Evolutionary conservation across 1,140 invertebrate species (phyloP), one percentile per base, ranked within the genome.

Genomic region (Brachionus asplanchnoidis): DNA sequence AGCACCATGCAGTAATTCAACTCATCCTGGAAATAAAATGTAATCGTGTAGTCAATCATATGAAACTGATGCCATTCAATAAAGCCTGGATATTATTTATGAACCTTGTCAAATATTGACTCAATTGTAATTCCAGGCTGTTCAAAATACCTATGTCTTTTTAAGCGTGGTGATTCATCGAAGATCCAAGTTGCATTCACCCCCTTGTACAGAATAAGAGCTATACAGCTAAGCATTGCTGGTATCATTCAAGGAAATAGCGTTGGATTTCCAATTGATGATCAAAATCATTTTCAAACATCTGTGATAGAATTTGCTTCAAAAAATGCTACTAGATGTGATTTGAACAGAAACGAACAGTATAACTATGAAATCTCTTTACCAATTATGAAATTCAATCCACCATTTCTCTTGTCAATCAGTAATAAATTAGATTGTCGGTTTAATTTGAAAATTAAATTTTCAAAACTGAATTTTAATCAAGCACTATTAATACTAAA

Each of bases 281-380:
- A 77, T 53, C 11, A 77, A 26, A 46, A 77, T 28, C 73, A 77
- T 77, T 77, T 44, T 53, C 17, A 46, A 23, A 36, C 8, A 23
- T 50, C 42, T n/a, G 73, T 77, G 1, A 1, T 26, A 5, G 44
- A 77, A 50, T 14, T 77, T 2, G 46, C 42, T 14, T 23, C 42
- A 32, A 0, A 8, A 42, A 42, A 42, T 73, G 42, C 73, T 12
- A 77, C 20, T 5, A 50, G 23, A 50, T 77, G 73, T 44, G 14
- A 11, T 50, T 50, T 77, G 14, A 32, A 23, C 32, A 46, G 42
- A 26, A 46, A 26, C 8, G 26, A 7, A 3, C 17, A 23, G 6
- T 77, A 77, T 11, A 77, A 46, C 17, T 77, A 77, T 32, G 73
- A 77, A 77, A 53, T 77, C 26, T 77, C 73, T 50, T 26, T 77